Base-by-base conservation (phyloP, 2,113 vertebrate species). In the Oryzias melastigma region DNA sequence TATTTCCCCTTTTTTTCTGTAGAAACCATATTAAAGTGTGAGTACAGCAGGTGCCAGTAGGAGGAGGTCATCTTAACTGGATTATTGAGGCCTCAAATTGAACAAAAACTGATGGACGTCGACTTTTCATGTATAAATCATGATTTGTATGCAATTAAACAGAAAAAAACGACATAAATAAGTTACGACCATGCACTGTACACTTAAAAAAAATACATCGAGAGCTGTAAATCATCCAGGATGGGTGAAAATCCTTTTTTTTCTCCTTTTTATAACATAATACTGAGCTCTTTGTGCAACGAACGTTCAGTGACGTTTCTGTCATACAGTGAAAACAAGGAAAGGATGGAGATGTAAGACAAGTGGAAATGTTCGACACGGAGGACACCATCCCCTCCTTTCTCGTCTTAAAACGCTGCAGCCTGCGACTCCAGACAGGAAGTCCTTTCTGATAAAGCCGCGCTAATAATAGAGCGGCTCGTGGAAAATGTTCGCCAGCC, bases 341-440 rank as follows among this genome's bases (percentile, higher is more conserved):
- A n/a, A n/a, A n/a, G n/a, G n/a, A n/a, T 22, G 22, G 22, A 22
- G 22, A 13, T 47, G n/a, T 4, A 0, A 47, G n/a, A 61, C 35
- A 20, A 27, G 48, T 67, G 65, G 71, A 78, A 81, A 72, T 80
- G 70, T 68, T 68, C 57, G 80, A 87, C 88, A 87, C 86, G 79
- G 88, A 89, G 88, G 64, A 81, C 68, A 67, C 51, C 41, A 35
- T 35, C 29, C 59, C 65, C 62, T 52, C 35, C 42, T 69, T 49
- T 45, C 40, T 48, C 29, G 58, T 57, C 57, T 50, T 52, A 47
- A 62, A 55, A n/a, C 41, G 49, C 44, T 54, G 24, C 42, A 29
- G 47, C 58, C 51, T 41, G 4, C 53, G 45, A 17, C 41, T 51
- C 43, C 24, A 46, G 64, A 67, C 62, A 63, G 47, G 57, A 47